Percentiles rank a stretch among this genome's conserved stretches.
phyloP scores from a whole-genome alignment of 2,113 vertebrate species.

The Elaphurus davidianus region DNA sequence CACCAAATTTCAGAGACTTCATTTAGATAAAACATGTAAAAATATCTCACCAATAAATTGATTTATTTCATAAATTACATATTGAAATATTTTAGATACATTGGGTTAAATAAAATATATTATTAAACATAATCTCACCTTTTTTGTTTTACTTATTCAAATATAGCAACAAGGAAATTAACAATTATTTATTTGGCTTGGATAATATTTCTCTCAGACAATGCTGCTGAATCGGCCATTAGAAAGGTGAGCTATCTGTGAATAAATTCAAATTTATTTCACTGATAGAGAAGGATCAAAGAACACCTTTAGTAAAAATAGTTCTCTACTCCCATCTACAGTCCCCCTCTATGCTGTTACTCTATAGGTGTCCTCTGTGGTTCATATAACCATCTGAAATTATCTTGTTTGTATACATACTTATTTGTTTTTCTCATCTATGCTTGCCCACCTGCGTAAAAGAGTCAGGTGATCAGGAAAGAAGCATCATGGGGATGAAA shows the following conservation, averaged over 20 bases:
- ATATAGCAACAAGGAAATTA: background rate
- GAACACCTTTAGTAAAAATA: background rate
- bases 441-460: background rate
- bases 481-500: background rate
- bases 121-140: background rate
- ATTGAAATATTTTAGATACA: background rate
- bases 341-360: background rate
- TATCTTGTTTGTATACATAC: background rate
- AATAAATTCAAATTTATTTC: background rate
- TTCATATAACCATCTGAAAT: background rate
- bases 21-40: background rate
- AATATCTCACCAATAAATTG: background rate
- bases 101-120: background rate
- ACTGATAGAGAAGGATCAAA: background rate
- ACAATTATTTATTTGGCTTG: background rate
- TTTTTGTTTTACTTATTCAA: slow-evolving; percentile 3
- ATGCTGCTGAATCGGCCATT: background rate
- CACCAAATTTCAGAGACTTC: background rate
- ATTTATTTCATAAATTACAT: background rate
- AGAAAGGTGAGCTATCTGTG: background rate
- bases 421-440: background rate
- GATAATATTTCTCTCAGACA: background rate
- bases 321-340: background rate
- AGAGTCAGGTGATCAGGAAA: background rate
- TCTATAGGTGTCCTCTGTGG: background rate